phyloP scores from a whole-genome alignment of 1,140 invertebrate genomes.

The Lethocerus indicus region DNA sequence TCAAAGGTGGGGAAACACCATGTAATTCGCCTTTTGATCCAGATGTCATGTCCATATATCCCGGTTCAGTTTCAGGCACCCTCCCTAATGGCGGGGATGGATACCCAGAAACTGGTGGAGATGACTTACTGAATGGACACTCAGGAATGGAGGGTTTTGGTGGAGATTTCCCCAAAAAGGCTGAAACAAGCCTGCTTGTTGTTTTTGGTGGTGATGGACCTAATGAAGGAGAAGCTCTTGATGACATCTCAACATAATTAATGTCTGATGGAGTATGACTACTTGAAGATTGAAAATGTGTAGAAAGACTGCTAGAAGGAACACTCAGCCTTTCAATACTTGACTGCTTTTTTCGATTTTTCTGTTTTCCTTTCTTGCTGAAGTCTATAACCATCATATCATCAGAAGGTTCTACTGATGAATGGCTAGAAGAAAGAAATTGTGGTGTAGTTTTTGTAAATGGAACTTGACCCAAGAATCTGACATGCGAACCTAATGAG shows the following conservation, averaged over 20 bases:
- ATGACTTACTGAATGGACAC: too few relatives aligned
- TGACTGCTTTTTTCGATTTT: constrained; percentile 10
- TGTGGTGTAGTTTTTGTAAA: background rate
- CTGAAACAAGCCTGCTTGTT: background rate
- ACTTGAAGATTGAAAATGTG: constrained; percentile 13
- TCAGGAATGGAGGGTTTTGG: too few relatives aligned
- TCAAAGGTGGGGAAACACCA: too few relatives aligned
- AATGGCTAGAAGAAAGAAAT: constrained; percentile 29
- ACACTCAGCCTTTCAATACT: constrained; percentile 17
- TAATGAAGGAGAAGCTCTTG: constrained; percentile 14
- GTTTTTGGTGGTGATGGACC: constrained; percentile 18
- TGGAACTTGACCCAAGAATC: background rate
- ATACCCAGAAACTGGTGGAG: constrained; percentile 15
- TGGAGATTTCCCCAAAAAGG: constrained; percentile 5
- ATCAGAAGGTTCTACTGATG: constrained; percentile 46
- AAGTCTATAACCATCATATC: constrained; percentile 72
- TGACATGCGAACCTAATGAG: constrained; percentile 38
- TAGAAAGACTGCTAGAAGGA: constrained; percentile 10
- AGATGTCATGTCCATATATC: constrained; percentile 23
- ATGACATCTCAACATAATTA: constrained; percentile 19
- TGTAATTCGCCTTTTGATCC: too few relatives aligned
- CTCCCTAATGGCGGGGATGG: constrained; percentile 13
- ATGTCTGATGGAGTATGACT: constrained; percentile 18
- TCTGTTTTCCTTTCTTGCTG: constrained; percentile 21
- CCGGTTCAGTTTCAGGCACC: constrained; percentile 18